Conservation (phyloP, 2,888 invertebrate genomes). For the Schizotus pectinicornis region DNA sequence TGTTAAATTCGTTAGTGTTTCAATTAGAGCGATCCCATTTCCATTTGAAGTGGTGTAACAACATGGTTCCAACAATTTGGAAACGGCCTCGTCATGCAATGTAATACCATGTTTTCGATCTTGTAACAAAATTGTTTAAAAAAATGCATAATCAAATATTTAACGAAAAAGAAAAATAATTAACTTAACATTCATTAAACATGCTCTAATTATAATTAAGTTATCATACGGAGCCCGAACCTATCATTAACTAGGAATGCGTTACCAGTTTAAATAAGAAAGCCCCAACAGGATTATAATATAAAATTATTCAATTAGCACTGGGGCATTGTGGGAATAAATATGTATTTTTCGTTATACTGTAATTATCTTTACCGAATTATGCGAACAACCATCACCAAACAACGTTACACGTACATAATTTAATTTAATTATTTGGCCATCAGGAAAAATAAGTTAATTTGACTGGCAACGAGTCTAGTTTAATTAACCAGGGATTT, state of each 20-base stretch:
- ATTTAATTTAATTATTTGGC: too few species aligned
- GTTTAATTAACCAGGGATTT: too few species aligned
- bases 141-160: background rate
- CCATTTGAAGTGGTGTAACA: too few species aligned
- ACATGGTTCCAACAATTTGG: too few species aligned
- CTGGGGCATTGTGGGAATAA: conserved; percentile 14
- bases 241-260: conserved; percentile 16
- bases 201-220: conserved; percentile 16
- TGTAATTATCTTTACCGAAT: conserved; percentile 19
- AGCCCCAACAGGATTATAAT: conserved; percentile 13
- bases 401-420: too few species aligned
- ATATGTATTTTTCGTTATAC: conserved; percentile 19
- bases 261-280: conserved; percentile 10
- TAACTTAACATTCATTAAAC: conserved; percentile 16
- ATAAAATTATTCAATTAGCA: conserved; percentile 21
- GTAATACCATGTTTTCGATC: too few species aligned
- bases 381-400: background rate
- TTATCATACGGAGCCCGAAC: conserved; percentile 6
- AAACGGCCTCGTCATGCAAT: too few species aligned
- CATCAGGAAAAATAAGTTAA: too few species aligned
- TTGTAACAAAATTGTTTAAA: too few species aligned
- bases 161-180: conserved; percentile 10
- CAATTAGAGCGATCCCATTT: too few species aligned
- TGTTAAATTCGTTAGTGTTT: too few species aligned
- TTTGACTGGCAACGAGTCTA: too few species aligned